A percentile compares a stretch with the other conserved stretches of the same genome.
phyloP scores from a whole-genome alignment of 2,113 vertebrate species.

The Telmatochromis brichardi region DNA sequence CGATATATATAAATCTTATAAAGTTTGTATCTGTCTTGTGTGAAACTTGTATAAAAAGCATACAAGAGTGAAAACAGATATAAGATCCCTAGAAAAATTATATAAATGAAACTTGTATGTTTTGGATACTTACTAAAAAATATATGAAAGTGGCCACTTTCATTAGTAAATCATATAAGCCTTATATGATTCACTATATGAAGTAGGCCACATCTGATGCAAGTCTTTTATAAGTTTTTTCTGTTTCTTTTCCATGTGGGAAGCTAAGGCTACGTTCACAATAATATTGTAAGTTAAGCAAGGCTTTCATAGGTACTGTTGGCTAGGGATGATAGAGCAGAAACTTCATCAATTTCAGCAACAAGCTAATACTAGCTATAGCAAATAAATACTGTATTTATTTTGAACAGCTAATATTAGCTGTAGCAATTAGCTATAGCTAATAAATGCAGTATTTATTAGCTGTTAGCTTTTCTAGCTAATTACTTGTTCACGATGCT shows the following conservation, averaged over 20 bases:
- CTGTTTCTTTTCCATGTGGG: background rate
- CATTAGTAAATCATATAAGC: too few relatives aligned
- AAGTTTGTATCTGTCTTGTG: background rate
- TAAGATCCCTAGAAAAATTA: too few relatives aligned
- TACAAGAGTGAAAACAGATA: background rate
- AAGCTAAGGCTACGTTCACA: background rate
- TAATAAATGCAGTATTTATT: background rate
- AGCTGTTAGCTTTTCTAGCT: background rate
- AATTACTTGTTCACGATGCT: background rate
- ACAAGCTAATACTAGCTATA: background rate
- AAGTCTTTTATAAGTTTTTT: background rate
- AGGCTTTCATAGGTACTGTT: background rate
- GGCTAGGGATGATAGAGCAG: background rate
- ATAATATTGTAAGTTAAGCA: background rate
- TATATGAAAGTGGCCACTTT: too few relatives aligned
- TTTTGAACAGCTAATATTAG: background rate
- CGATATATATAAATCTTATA: background rate
- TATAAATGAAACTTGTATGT: too few relatives aligned
- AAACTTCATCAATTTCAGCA: background rate
- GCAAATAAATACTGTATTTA: background rate
- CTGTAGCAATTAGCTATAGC: background rate
- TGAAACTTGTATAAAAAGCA: background rate
- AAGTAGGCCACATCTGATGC: background rate
- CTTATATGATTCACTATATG: background rate
- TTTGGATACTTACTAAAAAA: too few relatives aligned